Conservation (phyloP, 2,113 vertebrate genomes). For the Oostethus manadensis region DNA sequence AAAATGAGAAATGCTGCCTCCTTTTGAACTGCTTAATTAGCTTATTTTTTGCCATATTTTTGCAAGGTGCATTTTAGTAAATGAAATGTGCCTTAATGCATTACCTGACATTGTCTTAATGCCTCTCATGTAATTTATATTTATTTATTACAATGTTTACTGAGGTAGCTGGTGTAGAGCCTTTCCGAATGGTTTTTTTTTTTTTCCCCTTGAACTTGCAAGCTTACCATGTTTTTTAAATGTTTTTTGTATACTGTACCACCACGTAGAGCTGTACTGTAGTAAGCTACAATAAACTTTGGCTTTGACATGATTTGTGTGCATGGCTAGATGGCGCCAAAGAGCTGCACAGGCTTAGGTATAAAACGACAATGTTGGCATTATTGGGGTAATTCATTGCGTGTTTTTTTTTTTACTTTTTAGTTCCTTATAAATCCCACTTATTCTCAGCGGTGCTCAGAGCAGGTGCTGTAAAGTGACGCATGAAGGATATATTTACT, state of each 20-base stretch:
- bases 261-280: conserved; percentile 59
- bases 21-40: conserved; percentile 56
- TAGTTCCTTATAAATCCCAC: neutral
- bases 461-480: neutral
- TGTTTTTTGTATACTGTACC: conserved; percentile 65
- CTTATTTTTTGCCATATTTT: conserved; percentile 34
- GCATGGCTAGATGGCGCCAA: conserved; percentile 23
- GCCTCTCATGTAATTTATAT: conserved; percentile 73
- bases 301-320: conserved; percentile 4
- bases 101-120: conserved; percentile 59
- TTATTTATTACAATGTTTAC: conserved; percentile 73
- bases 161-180: conserved; percentile 56
- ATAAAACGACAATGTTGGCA: too few relatives aligned
- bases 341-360: neutral
- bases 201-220: conserved; percentile 68
- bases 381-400: neutral
- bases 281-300: conserved; percentile 34
- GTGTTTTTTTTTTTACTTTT: neutral
- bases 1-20: conserved; percentile 55
- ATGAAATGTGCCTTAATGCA: conserved; percentile 71
- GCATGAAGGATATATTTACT: too few relatives aligned
- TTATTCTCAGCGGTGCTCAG: neutral
- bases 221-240: conserved; percentile 49
- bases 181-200: conserved; percentile 52
- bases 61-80: conserved; percentile 64